phyloP scores from a whole-genome alignment of 2,113 vertebrate species.

The Himantopus leucocephalus region DNA sequence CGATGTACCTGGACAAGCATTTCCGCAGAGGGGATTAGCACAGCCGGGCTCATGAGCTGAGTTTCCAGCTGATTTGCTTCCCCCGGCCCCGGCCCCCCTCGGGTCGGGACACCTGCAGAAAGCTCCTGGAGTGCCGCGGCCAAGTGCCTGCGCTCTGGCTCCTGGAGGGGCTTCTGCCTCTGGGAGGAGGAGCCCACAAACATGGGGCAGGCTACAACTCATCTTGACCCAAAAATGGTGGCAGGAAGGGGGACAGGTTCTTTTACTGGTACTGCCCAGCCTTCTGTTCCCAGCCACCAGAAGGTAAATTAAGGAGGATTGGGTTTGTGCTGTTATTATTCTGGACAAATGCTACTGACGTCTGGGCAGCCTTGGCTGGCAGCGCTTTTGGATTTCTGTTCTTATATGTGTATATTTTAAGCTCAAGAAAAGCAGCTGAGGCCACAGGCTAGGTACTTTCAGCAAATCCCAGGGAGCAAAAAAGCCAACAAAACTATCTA shows the following conservation, averaged over 20 bases:
- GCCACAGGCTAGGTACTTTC: not conserved
- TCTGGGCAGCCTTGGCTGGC: not conserved
- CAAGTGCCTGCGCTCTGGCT: fast-evolving
- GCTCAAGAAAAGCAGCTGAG: not conserved
- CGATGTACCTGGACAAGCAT: not conserved
- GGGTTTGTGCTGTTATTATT: not conserved
- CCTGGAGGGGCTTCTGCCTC: fast-evolving
- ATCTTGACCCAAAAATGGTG: not conserved
- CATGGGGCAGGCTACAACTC: not conserved
- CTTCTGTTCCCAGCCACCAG: not conserved
- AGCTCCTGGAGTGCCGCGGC: fast-evolving
- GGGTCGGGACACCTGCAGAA: not conserved
- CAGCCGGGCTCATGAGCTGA: not conserved
- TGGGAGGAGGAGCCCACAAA: not conserved
- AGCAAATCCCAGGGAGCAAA: not conserved
- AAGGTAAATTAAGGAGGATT: not conserved
- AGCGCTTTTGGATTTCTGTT: not conserved
- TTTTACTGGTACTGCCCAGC: not conserved
- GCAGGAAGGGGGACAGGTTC: not conserved
- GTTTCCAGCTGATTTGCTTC: not conserved
- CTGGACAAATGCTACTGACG: not conserved
- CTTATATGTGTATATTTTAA: slow-evolving; percentile 8
- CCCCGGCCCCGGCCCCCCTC: not conserved
- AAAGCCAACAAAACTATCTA: not conserved
- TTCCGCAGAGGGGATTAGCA: not conserved